Percentiles rank a stretch among this genome's conserved stretches.
These are phyloP conservation scores for Periplaneta americana DNA, from an alignment of 1,140 invertebrate species.

Conservation along the genomic window DNA sequence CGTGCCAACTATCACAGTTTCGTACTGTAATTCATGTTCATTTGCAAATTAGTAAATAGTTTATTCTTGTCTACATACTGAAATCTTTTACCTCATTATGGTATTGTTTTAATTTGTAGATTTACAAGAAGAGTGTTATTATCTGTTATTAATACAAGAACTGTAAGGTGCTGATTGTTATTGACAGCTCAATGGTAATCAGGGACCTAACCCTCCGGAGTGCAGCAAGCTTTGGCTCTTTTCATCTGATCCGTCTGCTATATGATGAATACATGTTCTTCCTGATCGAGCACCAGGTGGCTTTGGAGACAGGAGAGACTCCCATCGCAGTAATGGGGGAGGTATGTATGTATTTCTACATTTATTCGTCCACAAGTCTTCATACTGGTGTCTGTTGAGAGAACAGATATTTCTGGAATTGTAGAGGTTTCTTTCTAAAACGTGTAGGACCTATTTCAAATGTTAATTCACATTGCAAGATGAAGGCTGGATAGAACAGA, in stretches of 20 bases:
- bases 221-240: slow-evolving; percentile 97
- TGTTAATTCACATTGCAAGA: too few species aligned
- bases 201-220: slow-evolving; percentile 90
- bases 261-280: slow-evolving; percentile 99
- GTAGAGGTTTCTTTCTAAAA: too few species aligned
- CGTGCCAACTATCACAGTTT: too few species aligned
- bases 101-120: slow-evolving; percentile 13
- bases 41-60: too few species aligned
- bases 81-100: too few species aligned
- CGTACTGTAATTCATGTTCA: too few species aligned
- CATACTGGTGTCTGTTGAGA: too few species aligned
- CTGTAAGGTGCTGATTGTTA: slow-evolving; percentile 2
- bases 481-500: too few species aligned
- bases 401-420: too few species aligned
- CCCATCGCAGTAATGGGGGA: slow-evolving; percentile 92
- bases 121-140: slow-evolving; percentile 6
- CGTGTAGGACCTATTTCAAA: too few species aligned
- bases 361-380: too few species aligned
- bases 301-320: slow-evolving; percentile 81
- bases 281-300: slow-evolving; percentile 94
- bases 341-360: slow-evolving; percentile 36
- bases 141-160: slow-evolving; percentile 11
- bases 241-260: slow-evolving; percentile 94
- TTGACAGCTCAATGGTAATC: slow-evolving; percentile 89
- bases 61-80: too few species aligned